phyloP scores from a whole-genome alignment of 2,113 vertebrate genomes.

The Ploceus nigricollis region DNA sequence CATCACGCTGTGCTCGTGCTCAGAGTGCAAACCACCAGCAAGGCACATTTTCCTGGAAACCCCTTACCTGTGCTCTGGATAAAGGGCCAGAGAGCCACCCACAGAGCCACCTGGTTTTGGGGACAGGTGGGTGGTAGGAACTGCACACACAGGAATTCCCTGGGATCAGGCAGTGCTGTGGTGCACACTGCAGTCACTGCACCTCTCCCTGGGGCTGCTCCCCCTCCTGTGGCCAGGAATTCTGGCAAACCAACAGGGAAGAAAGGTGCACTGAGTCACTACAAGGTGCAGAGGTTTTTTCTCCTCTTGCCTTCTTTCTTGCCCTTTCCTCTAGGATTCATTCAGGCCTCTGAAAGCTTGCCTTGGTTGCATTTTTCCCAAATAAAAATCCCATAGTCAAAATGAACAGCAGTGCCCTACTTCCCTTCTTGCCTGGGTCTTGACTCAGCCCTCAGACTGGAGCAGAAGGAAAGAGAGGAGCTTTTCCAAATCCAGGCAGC shows the following conservation, averaged over 20 bases:
- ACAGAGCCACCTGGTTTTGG: neutral
- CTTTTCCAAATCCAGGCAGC: slow-evolving; percentile 43
- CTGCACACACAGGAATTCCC: neutral
- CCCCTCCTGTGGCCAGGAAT: neutral
- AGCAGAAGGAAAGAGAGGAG: slow-evolving; percentile 38
- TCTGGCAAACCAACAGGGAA: neutral
- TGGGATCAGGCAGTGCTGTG: neutral
- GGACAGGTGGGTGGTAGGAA: neutral
- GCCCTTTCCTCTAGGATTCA: slow-evolving; percentile 30
- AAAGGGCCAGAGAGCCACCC: slow-evolving; percentile 2
- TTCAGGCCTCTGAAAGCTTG: slow-evolving; percentile 38
- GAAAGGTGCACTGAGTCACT: neutral
- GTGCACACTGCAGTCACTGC: neutral
- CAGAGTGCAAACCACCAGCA: neutral
- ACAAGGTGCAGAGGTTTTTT: neutral
- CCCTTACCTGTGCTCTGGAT: slow-evolving; percentile 62
- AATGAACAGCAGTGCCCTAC: slow-evolving; percentile 34
- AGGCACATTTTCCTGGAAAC: neutral
- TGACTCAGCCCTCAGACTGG: slow-evolving; percentile 47
- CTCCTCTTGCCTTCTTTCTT: neutral
- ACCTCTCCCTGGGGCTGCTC: neutral
- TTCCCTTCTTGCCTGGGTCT: slow-evolving; percentile 53
- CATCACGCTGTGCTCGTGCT: accelerated
- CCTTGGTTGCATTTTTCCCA: slow-evolving; percentile 38
- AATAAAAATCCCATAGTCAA: slow-evolving; percentile 53